These are phyloP conservation scores for Felis chaus DNA, from an alignment of 2,113 vertebrate genomes.

Conservation along the genomic window DNA sequence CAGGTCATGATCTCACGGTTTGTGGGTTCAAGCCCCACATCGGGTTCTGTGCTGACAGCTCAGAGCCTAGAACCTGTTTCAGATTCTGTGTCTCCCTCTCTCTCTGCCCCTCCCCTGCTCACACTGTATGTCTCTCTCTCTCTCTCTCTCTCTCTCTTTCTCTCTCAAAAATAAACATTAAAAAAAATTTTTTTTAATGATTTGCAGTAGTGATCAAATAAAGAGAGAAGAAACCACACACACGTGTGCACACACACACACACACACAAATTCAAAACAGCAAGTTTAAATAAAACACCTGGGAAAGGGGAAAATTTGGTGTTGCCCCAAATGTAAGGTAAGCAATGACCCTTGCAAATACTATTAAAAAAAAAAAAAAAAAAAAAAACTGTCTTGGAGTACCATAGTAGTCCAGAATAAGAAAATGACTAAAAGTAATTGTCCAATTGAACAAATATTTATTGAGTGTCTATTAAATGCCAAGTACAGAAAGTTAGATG, in stretches of 20 bases:
- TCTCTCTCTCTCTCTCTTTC: too few relatives aligned
- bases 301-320: conserved; percentile 12
- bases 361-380: neutral
- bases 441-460: neutral
- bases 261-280: neutral
- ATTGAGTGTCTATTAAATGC: neutral
- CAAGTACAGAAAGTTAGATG: conserved; percentile 3
- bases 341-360: conserved; percentile 15
- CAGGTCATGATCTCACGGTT: too few relatives aligned
- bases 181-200: neutral
- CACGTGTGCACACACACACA: neutral
- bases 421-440: conserved; percentile 37
- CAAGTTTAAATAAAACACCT: conserved; percentile 57
- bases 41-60: too few relatives aligned
- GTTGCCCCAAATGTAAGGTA: conserved; percentile 57
- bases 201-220: conserved; percentile 13
- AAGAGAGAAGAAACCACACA: neutral
- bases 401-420: neutral
- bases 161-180: too few relatives aligned
- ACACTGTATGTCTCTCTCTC: too few relatives aligned
- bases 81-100: too few relatives aligned
- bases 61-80: too few relatives aligned
- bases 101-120: too few relatives aligned
- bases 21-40: too few relatives aligned
- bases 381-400: neutral